Base-by-base conservation (phyloP, 2,797 vertebrate genomes). In the Siniperca undulata region DNA sequence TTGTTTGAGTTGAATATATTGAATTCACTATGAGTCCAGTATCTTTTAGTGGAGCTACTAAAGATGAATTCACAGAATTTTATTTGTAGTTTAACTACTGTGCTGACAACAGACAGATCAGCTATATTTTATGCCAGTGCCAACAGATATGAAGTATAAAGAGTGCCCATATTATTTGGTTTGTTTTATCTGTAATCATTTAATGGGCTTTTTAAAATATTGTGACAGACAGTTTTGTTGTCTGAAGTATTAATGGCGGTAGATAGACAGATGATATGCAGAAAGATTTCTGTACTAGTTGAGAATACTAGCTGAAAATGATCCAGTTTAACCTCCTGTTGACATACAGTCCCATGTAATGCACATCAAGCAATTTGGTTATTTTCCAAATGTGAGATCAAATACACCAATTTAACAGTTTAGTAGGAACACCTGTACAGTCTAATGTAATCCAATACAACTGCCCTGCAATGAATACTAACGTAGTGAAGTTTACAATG, bases 81-180 rank as follows among this genome's bases (percentile, higher is more conserved):
- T 30, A 61, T 76, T 84, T 65, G 36, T 65, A 76, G n/a, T 76
- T 77, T 42, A 77, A 22, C 27, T 61, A 4, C 55, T 36, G 59
- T 36, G 62, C 19, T 53, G 72, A 65, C 55, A 69, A 42, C 30
- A 65, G 38, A 81, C 10, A 52, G 7, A 60, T 70, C 53, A 77
- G 3, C 13, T 77, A 4, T 40, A 60, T 77, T 83, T 76, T 59
- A 55, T 70, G 70, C n/a, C 69, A 34, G 87, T 92, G 88, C 88
- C 82, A 89, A 86, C 38, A 72, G 1, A 30, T 58, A 13, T 68
- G 17, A 74, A 61, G 38, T 76, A 12, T 55, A 53, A 62, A 71
- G 22, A 77, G 84, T 70, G 70, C 65, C 73, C 68, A 53, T 56
- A 59, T 74, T 42, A 27, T 81, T 84, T 77, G n/a, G 22, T 85